Evolutionary conservation across 2,888 invertebrate species (phyloP).

Genomic region (Trissoscelio sp.): DNA sequence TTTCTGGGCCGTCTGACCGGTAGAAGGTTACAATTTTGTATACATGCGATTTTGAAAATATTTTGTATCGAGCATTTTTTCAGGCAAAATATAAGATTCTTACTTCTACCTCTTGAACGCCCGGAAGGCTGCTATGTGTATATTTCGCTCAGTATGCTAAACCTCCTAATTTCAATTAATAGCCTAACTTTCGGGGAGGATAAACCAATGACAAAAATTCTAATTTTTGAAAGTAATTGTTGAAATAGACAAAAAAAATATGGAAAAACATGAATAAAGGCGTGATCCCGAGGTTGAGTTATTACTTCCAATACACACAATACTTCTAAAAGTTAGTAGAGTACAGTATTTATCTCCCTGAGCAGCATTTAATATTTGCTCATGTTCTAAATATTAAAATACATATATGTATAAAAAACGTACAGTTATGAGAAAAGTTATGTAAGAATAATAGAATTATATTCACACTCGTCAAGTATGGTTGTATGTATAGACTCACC

Average conservation of each 20-base stretch:
- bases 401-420: constrained; percentile 65
- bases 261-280: constrained; percentile 18
- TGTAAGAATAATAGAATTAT: constrained; percentile 63
- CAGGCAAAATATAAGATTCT: constrained; percentile 11
- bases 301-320: constrained; percentile 60
- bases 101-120: constrained; percentile 73
- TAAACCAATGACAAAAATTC: constrained; percentile 24
- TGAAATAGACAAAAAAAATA: constrained; percentile 2
- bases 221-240: constrained; percentile 33
- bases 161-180: constrained; percentile 57
- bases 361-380: constrained; percentile 67
- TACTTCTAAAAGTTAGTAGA: constrained; percentile 63
- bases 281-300: constrained; percentile 69
- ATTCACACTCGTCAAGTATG: constrained; percentile 64
- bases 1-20: constrained; percentile 75
- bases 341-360: constrained; percentile 69
- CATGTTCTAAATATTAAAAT: constrained; percentile 64
- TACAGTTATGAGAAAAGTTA: constrained; percentile 55
- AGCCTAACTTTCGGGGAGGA: constrained; percentile 66
- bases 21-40: constrained; percentile 68
- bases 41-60: constrained; percentile 24
- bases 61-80: constrained; percentile 34
- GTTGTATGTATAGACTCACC: constrained; percentile 69
- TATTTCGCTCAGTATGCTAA: constrained; percentile 68
- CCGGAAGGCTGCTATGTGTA: constrained; percentile 71